Conservation (phyloP, 2,888 invertebrate species). For the Meiosimyza decipiens region DNA sequence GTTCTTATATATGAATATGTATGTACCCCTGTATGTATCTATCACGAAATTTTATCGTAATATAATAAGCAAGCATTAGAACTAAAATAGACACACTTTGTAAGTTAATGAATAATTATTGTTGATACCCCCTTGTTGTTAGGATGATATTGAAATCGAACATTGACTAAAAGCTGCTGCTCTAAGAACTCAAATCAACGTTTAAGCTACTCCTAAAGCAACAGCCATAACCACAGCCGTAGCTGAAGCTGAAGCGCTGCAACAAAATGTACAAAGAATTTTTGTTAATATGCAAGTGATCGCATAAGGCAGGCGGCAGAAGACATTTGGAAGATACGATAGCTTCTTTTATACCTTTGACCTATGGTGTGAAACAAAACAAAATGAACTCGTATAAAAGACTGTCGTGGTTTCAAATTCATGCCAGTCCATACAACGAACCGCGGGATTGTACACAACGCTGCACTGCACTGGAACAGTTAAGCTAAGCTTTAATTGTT, state of each 20-base stretch:
- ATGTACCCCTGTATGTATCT: no score
- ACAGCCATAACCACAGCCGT: conserved; percentile 17
- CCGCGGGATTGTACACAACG: conserved; percentile 40
- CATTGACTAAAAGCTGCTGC: no score
- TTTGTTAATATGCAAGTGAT: conserved; percentile 9
- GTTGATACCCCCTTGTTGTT: conserved; percentile 1
- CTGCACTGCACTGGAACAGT: not conserved
- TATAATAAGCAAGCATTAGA: no score
- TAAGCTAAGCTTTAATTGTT: conserved; percentile 9
- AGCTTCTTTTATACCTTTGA: conserved; percentile 51
- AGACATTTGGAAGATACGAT: conserved; percentile 28
- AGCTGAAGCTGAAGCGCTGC: conserved; percentile 32
- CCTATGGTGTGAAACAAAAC: conserved; percentile 48
- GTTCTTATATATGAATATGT: no score
- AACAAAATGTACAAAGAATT: conserved; percentile 22
- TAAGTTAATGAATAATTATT: conserved; percentile 9
- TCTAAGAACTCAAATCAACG: not conserved
- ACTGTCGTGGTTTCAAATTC: conserved; percentile 47
- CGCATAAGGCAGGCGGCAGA: not conserved
- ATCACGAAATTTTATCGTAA: no score
- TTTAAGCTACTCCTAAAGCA: conserved; percentile 24
- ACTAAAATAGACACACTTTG: not conserved
- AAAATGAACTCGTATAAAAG: conserved; percentile 51
- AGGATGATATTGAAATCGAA: conserved; percentile 31
- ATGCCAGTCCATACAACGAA: conserved; percentile 47